Conservation (phyloP, 2,113 vertebrate species). For the Pteronura brasiliensis region DNA sequence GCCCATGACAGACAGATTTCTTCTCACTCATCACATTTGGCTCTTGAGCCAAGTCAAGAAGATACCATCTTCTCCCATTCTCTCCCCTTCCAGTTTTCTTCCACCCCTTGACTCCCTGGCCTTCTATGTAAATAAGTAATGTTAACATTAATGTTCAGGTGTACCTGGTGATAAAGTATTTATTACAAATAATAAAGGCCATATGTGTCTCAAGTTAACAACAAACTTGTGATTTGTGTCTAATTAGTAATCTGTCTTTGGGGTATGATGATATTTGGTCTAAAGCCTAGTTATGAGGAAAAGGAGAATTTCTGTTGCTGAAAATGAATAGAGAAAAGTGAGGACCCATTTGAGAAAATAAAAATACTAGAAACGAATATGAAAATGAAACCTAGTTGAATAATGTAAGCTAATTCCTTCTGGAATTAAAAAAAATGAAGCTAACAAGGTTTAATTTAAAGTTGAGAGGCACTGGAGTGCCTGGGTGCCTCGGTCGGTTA, state of each 20-base stretch:
- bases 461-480: background rate
- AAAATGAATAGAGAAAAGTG: background rate
- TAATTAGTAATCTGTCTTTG: background rate
- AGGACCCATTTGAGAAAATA: background rate
- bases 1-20: background rate
- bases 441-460: background rate
- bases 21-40: background rate
- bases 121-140: background rate
- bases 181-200: background rate
- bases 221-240: background rate
- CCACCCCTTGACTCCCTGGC: background rate
- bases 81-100: background rate
- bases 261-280: background rate
- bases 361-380: background rate
- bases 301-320: background rate
- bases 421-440: background rate
- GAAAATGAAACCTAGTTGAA: background rate
- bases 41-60: background rate
- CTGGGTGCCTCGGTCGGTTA: too few relatives aligned
- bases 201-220: background rate
- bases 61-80: background rate
- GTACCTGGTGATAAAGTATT: background rate
- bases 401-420: background rate
- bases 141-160: background rate
- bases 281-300: background rate